These are phyloP conservation scores for Pseudomyrmex sp. DNA, from an alignment of 1,140 invertebrate species.

Conservation along the genomic window DNA sequence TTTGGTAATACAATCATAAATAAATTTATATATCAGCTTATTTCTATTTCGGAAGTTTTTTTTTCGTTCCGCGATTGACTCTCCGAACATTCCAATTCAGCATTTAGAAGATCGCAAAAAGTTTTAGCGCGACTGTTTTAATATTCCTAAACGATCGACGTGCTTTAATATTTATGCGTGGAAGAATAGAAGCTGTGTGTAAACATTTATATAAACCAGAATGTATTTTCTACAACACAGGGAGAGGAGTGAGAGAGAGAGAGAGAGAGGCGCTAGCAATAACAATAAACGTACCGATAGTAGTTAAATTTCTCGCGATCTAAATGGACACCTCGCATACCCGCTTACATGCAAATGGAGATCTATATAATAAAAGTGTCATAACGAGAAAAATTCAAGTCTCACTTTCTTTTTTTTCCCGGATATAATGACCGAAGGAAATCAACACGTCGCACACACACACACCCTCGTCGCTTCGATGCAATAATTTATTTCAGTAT, in stretches of 20 bases:
- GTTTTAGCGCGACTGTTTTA: constrained; percentile 24
- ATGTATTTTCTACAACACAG: constrained; percentile 57
- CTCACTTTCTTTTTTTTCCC: neutral
- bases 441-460: neutral
- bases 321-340: constrained; percentile 32
- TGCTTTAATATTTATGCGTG: constrained; percentile 51
- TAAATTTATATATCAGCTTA: too few species aligned
- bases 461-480: constrained; percentile 33
- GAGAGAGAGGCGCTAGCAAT: constrained; percentile 1
- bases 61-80: constrained; percentile 2
- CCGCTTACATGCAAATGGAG: neutral
- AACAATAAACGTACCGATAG: constrained; percentile 42
- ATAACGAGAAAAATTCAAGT: neutral
- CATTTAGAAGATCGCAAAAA: neutral
- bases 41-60: neutral
- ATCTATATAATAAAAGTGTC: constrained; percentile 6
- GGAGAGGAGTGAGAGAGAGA: too few species aligned
- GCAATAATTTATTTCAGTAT: constrained; percentile 82
- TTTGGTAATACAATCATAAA: too few species aligned
- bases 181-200: constrained; percentile 40
- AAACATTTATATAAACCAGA: constrained; percentile 54
- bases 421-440: neutral
- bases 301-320: constrained; percentile 43
- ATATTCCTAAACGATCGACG: constrained; percentile 54
- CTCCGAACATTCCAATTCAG: neutral